Conservation (phyloP, 2,113 vertebrate species). For the Thinocorus orbignyianus region DNA sequence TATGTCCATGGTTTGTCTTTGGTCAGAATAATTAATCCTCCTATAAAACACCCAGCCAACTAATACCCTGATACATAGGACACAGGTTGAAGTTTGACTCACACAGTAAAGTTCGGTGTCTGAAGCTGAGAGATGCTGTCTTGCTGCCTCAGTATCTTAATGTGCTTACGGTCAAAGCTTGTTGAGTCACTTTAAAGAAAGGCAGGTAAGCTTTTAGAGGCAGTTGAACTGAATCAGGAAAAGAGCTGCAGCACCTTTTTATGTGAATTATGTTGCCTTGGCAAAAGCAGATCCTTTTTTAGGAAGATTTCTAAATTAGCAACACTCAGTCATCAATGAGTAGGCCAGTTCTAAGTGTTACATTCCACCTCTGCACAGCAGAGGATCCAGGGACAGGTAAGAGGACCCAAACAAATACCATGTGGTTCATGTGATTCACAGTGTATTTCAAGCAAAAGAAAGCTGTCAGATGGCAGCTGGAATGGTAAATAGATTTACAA, state of each 20-base stretch:
- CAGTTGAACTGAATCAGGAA: background rate
- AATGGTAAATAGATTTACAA: background rate
- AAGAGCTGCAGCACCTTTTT: background rate
- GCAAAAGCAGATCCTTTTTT: conserved; percentile 1
- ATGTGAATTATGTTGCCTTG: conserved; percentile 6
- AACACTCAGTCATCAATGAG: background rate
- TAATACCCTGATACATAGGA: background rate
- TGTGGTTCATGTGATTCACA: accelerated
- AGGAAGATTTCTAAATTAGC: background rate
- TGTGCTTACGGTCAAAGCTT: background rate
- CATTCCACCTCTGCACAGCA: accelerated
- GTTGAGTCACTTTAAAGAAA: conserved; percentile 4
- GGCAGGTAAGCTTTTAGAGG: conserved; percentile 13
- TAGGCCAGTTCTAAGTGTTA: background rate
- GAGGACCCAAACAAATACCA: background rate
- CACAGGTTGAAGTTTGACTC: conserved; percentile 16
- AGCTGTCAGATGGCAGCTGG: background rate
- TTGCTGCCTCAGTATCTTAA: conserved; percentile 51
- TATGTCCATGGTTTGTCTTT: background rate
- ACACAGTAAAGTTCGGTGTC: background rate
- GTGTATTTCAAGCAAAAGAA: background rate
- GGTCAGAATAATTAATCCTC: conserved; percentile 4
- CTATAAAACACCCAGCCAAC: background rate
- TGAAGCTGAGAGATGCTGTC: background rate
- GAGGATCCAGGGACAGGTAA: background rate